These are phyloP conservation scores for Clarias platycephalus DNA, from an alignment of 2,797 vertebrate species.

Conservation along the genomic window DNA sequence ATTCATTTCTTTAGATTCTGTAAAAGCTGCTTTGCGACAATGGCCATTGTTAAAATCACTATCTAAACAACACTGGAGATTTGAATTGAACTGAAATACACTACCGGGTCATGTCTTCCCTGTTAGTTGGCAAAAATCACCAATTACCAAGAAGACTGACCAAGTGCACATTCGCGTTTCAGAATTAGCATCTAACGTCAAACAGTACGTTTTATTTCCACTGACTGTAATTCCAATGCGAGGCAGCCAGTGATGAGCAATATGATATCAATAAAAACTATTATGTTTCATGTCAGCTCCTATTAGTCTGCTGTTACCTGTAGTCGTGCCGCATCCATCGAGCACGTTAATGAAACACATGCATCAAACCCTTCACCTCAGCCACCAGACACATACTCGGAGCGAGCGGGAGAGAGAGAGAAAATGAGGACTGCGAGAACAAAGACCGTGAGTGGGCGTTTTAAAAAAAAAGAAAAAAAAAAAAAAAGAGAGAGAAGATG, in stretches of 20 bases:
- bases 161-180: not conserved
- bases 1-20: no score
- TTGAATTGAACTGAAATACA: no score
- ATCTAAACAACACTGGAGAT: no score
- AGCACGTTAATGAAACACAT: conserved; percentile 42
- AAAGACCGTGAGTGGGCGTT: conserved; percentile 33
- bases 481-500: not conserved
- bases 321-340: conserved; percentile 1
- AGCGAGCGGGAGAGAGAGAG: not conserved
- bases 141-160: not conserved
- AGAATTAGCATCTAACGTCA: not conserved
- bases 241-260: not conserved
- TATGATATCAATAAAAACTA: conserved; percentile 13
- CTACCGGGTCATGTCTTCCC: not conserved
- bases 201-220: not conserved
- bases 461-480: not conserved
- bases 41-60: no score
- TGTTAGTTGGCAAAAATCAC: not conserved
- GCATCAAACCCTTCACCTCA: conserved; percentile 41
- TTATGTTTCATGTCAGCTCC: not conserved
- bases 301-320: conserved; percentile 7
- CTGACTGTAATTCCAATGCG: not conserved
- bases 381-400: conserved; percentile 19
- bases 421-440: conserved; percentile 13
- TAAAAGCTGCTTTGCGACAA: no score